Conservation (phyloP, 2,113 vertebrate genomes). For the Macrotus californicus region DNA sequence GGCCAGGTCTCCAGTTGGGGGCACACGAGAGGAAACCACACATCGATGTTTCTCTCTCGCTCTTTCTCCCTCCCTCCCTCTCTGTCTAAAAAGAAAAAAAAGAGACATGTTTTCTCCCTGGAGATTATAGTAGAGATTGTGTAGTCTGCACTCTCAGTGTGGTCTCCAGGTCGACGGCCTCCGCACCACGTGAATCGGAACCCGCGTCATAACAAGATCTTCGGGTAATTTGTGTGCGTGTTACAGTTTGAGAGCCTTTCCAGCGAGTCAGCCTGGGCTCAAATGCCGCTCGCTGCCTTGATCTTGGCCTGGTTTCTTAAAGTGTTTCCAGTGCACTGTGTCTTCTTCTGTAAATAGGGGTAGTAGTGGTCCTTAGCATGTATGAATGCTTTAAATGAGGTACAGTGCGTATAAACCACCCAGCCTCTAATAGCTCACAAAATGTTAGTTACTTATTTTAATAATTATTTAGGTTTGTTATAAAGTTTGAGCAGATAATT, state of each 20-base stretch:
- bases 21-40: too few relatives aligned
- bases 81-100: too few relatives aligned
- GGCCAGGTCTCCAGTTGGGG: too few relatives aligned
- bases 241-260: neutral
- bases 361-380: neutral
- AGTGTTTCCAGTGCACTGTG: neutral
- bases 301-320: neutral
- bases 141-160: neutral
- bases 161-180: neutral
- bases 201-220: neutral
- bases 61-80: too few relatives aligned
- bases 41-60: too few relatives aligned
- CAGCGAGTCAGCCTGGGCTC: neutral
- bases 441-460: neutral
- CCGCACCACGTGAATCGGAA: neutral
- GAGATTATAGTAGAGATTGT: neutral
- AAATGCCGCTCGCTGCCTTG: neutral
- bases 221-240: rapidly evolving
- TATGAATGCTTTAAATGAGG: neutral
- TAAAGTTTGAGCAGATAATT: neutral
- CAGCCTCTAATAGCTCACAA: neutral
- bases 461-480: neutral
- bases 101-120: neutral
- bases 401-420: neutral
- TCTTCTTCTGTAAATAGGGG: neutral